Percentiles rank a stretch among this genome's conserved stretches.
Evolutionary conservation across 1,140 invertebrate species (phyloP).

Genomic region (Acromyrmex heyeri): DNA sequence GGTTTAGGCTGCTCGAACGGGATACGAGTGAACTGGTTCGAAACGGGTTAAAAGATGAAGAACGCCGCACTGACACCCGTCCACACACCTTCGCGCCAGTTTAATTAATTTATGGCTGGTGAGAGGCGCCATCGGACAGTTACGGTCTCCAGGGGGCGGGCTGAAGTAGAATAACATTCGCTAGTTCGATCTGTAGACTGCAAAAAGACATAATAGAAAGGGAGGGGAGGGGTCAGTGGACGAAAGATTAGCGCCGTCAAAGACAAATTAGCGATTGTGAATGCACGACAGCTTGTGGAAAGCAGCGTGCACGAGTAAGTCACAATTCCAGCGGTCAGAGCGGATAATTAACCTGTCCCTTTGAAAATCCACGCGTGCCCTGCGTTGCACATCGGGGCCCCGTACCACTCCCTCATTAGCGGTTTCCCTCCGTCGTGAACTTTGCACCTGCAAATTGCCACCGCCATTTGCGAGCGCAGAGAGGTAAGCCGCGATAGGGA

Average conservation of each 20-base stretch:
- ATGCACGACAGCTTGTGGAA: background rate
- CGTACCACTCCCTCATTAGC: conserved; percentile 75
- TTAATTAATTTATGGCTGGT: conserved; percentile 86
- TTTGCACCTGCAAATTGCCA: conserved; percentile 81
- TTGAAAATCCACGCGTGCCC: conserved; percentile 76
- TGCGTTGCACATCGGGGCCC: conserved; percentile 56
- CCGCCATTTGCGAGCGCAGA: conserved; percentile 58
- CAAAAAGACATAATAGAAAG: conserved; percentile 2
- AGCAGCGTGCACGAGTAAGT: conserved; percentile 38
- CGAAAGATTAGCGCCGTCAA: conserved; percentile 16
- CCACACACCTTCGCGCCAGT: conserved; percentile 85
- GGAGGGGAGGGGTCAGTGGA: background rate
- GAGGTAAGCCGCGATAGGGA: background rate
- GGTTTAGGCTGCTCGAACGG: conserved; percentile 49
- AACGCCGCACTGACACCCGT: conserved; percentile 79
- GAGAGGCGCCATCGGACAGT: conserved; percentile 82
- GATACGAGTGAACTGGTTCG: conserved; percentile 61
- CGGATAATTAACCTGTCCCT: conserved; percentile 76
- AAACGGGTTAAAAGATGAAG: conserved; percentile 61
- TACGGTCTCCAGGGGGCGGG: conserved; percentile 52
- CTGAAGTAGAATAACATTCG: conserved; percentile 6
- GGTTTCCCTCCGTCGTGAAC: conserved; percentile 78
- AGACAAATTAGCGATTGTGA: conserved; percentile 52
- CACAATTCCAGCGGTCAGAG: conserved; percentile 22
- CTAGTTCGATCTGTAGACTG: conserved; percentile 22